These are phyloP conservation scores for Amphiura filiformis DNA, from an alignment of 35 echinoderm and acorn worm genomes.

Conservation along the genomic window DNA sequence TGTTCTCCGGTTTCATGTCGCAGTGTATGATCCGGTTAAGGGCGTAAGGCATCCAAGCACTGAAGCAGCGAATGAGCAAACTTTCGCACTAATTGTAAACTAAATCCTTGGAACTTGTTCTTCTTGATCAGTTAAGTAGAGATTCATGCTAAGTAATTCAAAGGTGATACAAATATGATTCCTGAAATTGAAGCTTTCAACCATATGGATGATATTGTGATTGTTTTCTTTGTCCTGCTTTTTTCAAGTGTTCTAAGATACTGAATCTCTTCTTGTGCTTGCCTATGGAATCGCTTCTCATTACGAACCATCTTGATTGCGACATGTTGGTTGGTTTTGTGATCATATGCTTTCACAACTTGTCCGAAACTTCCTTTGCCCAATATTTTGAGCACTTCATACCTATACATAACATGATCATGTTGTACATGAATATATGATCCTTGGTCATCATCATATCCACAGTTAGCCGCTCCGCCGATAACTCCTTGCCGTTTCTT, in stretches of 20 bases:
- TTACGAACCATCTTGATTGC: conserved; percentile 99
- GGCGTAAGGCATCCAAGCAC: conserved; percentile 94
- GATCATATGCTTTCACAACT: conserved; percentile 98
- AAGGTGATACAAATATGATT: conserved; percentile 99
- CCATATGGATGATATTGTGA: conserved; percentile 96
- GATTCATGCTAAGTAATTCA: conserved; percentile 98
- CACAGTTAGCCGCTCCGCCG: conserved; percentile 95
- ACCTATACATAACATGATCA: conserved; percentile 94
- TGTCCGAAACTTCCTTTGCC: conserved; percentile 99
- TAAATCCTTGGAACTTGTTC: conserved; percentile 99
- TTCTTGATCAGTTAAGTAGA: conserved; percentile 99
- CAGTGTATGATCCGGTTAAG: conserved; percentile 99
- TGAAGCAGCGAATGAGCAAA: conserved; percentile 98
- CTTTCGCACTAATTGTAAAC: conserved; percentile 92
- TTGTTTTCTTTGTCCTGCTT: conserved; percentile 99
- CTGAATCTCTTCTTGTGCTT: conserved; percentile 98
- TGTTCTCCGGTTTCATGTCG: conserved; percentile 99
- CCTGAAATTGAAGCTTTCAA: conserved; percentile 94
- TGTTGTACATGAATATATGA: conserved; percentile 98
- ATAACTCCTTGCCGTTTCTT: conserved; percentile 98
- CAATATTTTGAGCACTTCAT: conserved; percentile 99
- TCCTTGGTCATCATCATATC: conserved; percentile 98
- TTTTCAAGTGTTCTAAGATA: conserved; percentile 94
- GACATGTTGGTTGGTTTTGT: conserved; percentile 98
- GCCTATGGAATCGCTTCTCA: conserved; percentile 97